Evolutionary conservation across 2,113 vertebrate species (phyloP).

Genomic region (Montifringilla adamsi): DNA sequence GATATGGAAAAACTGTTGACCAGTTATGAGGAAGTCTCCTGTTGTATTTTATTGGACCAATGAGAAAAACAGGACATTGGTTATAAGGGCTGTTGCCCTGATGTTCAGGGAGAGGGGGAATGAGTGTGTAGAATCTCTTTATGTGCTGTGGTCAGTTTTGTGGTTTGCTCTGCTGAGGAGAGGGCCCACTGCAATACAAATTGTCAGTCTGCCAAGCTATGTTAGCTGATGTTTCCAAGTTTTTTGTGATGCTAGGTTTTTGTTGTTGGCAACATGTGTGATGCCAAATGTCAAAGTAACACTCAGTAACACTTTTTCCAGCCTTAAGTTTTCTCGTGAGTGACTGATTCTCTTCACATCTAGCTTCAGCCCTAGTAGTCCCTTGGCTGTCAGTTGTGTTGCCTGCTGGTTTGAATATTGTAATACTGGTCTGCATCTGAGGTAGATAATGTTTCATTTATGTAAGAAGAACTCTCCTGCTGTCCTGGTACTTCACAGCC

Average conservation of each 20-base stretch:
- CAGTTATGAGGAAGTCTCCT: not conserved
- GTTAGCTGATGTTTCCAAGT: not conserved
- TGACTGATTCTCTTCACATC: not conserved
- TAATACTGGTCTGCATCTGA: not conserved
- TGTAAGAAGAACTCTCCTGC: not conserved
- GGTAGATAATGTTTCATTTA: not conserved
- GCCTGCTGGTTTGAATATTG: not conserved
- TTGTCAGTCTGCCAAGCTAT: not conserved
- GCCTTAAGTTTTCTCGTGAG: not conserved
- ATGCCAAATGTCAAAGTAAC: not conserved
- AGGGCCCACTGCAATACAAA: not conserved
- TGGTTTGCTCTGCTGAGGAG: not conserved
- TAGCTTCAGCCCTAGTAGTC: not conserved
- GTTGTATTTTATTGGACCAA: not conserved
- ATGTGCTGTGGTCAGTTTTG: not conserved
- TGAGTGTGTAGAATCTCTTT: not conserved
- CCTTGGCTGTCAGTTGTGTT: not conserved
- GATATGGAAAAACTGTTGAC: not conserved
- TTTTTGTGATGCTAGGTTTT: not conserved
- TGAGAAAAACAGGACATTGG: not conserved
- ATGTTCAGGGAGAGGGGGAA: not conserved
- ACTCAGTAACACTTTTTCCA: not conserved
- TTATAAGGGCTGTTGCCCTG: not conserved
- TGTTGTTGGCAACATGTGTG: not conserved
- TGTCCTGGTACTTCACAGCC: not conserved